Base-by-base conservation (phyloP, 2,888 invertebrate genomes). In the Cryptus armator region DNA sequence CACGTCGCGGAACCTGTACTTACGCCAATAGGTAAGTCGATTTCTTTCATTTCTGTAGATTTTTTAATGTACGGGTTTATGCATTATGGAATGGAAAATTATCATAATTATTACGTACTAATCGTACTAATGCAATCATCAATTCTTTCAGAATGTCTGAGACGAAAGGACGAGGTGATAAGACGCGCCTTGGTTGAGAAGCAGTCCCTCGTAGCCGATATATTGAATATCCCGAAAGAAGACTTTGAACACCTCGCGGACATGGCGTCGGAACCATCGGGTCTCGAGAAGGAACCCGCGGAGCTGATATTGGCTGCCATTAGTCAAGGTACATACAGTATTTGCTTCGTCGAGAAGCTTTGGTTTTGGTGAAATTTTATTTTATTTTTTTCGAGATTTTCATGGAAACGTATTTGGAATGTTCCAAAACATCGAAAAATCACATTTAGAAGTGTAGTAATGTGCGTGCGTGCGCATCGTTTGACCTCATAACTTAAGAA, bases 1-100 rank as follows among this genome's bases (percentile, higher is more conserved):
- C 96, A 96, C 90, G 96, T 96, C 78, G 97, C 97, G 24, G 96
- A 97, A 92, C 96, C 97, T 86, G 96, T 97, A 91, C 94, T 97
- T 90, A 97, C 97, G 85, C 97, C 97, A 88, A 95, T 97, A 94
- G 96, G 96, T 97, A 95, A 3, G 59, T 29, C 14, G n/a, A 5
- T 32, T 32, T 1, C 3, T 16, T 19, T 7, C 24, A 1, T 56
- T 19, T 56, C 19, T 53, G 53, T 53, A 7, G 9, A 53, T 53
- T 19, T 9, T 37, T 6, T 37, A 37, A 7, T 24, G 24, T 24
- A 24, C 24, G 24, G 24, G 24, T 2, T 24, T 24, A 1, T 24
- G 24, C 24, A 2, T 24, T 24, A 24, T 1, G 24, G 24, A 24
- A 1, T 24, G 24, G 24, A 24, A 24, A 24, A 24, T 3, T 24